phyloP scores from a whole-genome alignment of 2,888 invertebrate species.

The Luffia ferchaultella region DNA sequence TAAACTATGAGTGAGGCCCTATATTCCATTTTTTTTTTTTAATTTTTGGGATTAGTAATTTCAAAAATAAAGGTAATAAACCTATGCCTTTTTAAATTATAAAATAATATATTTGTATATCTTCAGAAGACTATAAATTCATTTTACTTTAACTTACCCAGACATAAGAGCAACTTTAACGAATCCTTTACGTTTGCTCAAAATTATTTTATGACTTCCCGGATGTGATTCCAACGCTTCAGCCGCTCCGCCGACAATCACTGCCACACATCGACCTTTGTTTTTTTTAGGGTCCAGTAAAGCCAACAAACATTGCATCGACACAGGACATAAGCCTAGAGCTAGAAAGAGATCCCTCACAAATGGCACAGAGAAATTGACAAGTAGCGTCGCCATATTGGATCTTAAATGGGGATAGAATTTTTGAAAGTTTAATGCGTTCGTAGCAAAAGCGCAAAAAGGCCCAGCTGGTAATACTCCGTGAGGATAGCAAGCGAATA shows the following conservation, averaged over 20 bases:
- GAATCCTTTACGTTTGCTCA: background rate
- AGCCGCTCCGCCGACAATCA: background rate
- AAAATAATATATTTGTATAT: too few species aligned
- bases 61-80: too few species aligned
- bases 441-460: background rate
- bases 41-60: too few species aligned
- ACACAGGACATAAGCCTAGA: background rate
- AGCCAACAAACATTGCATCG: background rate
- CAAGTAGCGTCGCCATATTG: background rate
- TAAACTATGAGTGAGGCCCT: too few species aligned
- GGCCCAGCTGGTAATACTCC: background rate
- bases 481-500: background rate
- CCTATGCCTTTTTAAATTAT: too few species aligned
- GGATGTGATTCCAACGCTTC: background rate
- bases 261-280: background rate
- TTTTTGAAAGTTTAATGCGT: background rate
- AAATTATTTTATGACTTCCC: background rate
- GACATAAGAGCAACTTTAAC: background rate
- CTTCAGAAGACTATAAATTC: too few species aligned
- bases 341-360: background rate
- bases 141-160: background rate
- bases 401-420: background rate
- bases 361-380: background rate
- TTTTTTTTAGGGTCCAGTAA: background rate
- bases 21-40: too few species aligned